Conservation (phyloP, 1,140 invertebrate species). For the Drosophila persimilis region DNA sequence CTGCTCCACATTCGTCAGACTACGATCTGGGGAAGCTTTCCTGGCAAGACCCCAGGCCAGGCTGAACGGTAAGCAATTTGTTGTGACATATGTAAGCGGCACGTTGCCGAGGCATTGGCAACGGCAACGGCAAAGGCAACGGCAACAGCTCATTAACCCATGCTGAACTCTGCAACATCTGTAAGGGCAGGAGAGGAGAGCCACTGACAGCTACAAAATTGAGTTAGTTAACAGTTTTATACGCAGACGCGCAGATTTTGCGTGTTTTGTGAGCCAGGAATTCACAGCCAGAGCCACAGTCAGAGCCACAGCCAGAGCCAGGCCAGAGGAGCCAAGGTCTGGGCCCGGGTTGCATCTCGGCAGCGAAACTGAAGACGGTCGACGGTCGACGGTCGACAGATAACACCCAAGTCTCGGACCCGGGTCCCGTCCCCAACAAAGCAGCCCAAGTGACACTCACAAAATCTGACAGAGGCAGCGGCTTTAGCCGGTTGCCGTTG, state of each 20-base stretch:
- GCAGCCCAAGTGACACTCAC: conserved; percentile 76
- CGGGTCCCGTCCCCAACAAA: conserved; percentile 46
- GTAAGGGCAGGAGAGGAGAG: conserved; percentile 22
- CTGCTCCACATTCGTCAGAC: conserved; percentile 23
- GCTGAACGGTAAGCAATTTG: conserved; percentile 73
- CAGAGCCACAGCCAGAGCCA: too few species aligned
- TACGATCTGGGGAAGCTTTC: conserved; percentile 42
- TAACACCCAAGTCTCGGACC: conserved; percentile 62
- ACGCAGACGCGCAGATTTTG: conserved; percentile 77
- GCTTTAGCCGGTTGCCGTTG: conserved; percentile 53
- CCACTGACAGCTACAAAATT: conserved; percentile 83
- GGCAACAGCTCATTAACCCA: conserved; percentile 77
- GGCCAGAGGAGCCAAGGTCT: neutral
- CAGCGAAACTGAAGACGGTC: conserved; percentile 76
- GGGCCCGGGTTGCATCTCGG: conserved; percentile 36
- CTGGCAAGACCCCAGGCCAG: conserved; percentile 50
- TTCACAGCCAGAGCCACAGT: conserved; percentile 42
- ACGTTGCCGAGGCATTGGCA: conserved; percentile 33
- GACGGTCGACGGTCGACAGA: conserved; percentile 48
- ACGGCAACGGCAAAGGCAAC: too few species aligned
- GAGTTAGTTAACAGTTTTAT: conserved; percentile 83
- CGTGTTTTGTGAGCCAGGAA: conserved; percentile 66
- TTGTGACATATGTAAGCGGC: conserved; percentile 76
- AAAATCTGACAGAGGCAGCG: conserved; percentile 78
- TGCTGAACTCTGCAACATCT: conserved; percentile 67